Conservation (phyloP, 2,797 vertebrate genomes). For the Crypturellus tataupa region DNA sequence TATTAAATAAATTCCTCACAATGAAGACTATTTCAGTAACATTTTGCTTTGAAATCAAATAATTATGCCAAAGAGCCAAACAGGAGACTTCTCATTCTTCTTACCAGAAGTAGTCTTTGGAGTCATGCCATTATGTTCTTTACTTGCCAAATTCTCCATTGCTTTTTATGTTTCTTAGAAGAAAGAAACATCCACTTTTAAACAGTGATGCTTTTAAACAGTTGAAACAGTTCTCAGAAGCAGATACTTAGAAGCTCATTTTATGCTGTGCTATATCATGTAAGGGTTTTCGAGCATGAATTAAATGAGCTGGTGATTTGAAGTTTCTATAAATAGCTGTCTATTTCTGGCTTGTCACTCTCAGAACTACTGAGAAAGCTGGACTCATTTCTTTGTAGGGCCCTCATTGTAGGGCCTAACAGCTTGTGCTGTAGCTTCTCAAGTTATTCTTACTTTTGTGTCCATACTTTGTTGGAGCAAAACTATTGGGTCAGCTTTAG, state of each 20-base stretch:
- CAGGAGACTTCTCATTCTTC: not conserved
- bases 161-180: not conserved
- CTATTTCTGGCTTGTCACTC: not conserved
- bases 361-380: not conserved
- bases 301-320: not conserved
- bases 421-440: not conserved
- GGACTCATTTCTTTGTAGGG: not conserved
- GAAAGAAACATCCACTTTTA: not conserved
- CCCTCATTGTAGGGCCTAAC: not conserved
- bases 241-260: fast-evolving
- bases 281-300: not conserved
- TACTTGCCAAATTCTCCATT: not conserved
- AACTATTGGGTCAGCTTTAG: not conserved
- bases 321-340: not conserved
- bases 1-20: not conserved
- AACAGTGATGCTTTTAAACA: not conserved
- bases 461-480: not conserved
- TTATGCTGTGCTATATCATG: fast-evolving
- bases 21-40: not conserved
- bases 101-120: not conserved
- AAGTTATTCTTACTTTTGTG: not conserved
- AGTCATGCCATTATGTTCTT: not conserved
- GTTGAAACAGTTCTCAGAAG: not conserved
- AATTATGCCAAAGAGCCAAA: not conserved
- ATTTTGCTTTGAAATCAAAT: not conserved